phyloP scores from a whole-genome alignment of 2,797 vertebrate species.

The Schizopygopsis pylzovi region DNA sequence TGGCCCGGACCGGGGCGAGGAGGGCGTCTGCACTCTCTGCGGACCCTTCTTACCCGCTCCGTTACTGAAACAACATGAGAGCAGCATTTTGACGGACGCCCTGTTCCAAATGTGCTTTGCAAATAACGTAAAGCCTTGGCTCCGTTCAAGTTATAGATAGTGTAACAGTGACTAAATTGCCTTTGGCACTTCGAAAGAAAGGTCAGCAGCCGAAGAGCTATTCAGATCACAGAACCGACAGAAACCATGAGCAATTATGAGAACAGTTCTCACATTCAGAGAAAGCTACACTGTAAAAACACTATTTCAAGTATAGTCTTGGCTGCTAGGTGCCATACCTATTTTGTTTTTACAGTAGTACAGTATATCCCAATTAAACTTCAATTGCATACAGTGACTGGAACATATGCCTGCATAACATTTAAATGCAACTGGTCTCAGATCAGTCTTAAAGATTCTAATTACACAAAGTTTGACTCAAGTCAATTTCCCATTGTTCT shows the following conservation, averaged over 20 bases:
- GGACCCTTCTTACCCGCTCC: constrained; percentile 40
- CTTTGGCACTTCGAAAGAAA: constrained; percentile 43
- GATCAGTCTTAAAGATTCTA: constrained; percentile 1
- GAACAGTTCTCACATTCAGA: constrained; percentile 20
- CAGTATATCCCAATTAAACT: neutral
- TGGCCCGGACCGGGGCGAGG: neutral
- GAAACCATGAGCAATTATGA: constrained; percentile 37
- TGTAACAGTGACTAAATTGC: constrained; percentile 36
- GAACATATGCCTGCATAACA: neutral
- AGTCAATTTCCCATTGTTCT: constrained; percentile 4
- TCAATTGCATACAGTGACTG: neutral
- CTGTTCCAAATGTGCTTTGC: constrained; percentile 43
- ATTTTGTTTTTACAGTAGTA: neutral
- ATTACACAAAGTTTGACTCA: constrained; percentile 14
- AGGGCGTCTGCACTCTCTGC: constrained; percentile 23
- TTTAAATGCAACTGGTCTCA: neutral
- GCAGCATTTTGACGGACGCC: constrained; percentile 54
- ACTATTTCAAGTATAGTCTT: neutral
- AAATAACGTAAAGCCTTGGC: constrained; percentile 53
- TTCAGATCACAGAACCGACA: constrained; percentile 31
- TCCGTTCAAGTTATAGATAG: constrained; percentile 31
- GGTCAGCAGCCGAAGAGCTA: constrained; percentile 39
- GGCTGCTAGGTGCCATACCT: neutral
- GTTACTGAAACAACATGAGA: constrained; percentile 49
- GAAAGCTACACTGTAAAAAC: neutral